phyloP scores from a whole-genome alignment of 2,888 invertebrate genomes.

The Drosophila nigritarsus region DNA sequence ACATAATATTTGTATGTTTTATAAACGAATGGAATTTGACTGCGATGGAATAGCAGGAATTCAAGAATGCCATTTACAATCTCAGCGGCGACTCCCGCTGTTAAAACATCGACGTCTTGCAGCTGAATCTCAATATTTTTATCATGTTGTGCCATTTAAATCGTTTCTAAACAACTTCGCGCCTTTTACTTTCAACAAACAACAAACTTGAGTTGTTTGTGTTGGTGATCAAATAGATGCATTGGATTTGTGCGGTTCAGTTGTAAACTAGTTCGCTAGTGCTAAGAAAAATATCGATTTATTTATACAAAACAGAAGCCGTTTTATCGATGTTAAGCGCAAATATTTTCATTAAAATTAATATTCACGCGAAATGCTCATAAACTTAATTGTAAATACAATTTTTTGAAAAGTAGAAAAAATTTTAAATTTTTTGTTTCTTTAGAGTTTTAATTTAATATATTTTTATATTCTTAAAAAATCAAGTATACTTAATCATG shows the following conservation, averaged over 20 bases:
- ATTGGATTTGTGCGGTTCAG: neutral
- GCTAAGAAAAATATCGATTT: slow-evolving; percentile 16
- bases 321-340: slow-evolving; percentile 1
- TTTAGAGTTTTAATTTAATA: neutral
- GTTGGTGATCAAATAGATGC: neutral
- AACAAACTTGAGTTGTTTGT: slow-evolving; percentile 32
- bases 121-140: slow-evolving; percentile 74
- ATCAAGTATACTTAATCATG: neutral
- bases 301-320: neutral
- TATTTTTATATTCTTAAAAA: neutral
- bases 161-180: slow-evolving; percentile 38
- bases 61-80: slow-evolving; percentile 81
- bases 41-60: slow-evolving; percentile 82
- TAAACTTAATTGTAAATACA: neutral
- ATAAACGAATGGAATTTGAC: slow-evolving; percentile 84
- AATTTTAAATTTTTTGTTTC: neutral
- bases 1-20: slow-evolving; percentile 83
- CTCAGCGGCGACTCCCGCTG: slow-evolving; percentile 72
- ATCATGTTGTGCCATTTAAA: slow-evolving; percentile 49
- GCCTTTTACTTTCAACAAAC: slow-evolving; percentile 42
- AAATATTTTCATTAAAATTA: neutral
- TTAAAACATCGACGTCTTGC: slow-evolving; percentile 79
- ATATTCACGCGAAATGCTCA: neutral
- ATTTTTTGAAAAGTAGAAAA: neutral
- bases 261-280: neutral